Evolutionary conservation across 2,888 invertebrate genomes (phyloP), one percentile per base, ranked within the genome.

Genomic region (Malthinus seriepunctatus): DNA sequence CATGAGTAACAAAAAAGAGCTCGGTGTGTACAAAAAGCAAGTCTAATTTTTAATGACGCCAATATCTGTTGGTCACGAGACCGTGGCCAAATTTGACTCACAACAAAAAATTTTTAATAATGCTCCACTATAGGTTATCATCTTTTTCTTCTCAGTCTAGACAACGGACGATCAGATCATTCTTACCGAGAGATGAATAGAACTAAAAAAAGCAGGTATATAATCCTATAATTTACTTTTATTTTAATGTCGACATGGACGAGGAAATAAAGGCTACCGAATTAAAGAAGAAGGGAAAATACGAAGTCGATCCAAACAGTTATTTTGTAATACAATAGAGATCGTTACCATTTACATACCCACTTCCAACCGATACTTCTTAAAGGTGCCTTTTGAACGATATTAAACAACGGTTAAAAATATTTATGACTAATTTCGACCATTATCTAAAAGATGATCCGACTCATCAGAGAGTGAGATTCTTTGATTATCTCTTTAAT

Each of bases 41-140:
- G 42, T 47, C 57, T 51, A 57, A 57, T 57, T 57, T 48, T 57
- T 57, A 57, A 57, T 52, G 51, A 57, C 51, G 39, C 48, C 57
- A 48, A 52, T 57, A 51, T 51, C 52, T 47, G 51, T 45, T 59
- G 53, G 54, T 54, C 59, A 54, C 53, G 49, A 53, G 59, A 58
- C 55, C 55, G 55, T 55, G 32, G 55, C 55, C 48, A 48, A 55
- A 23, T 23, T 48, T 37, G 58, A 39, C 49, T 44, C 53, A 15
- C 45, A 15, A 58, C 59, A 59, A 59, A 59, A 59, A 59, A 53
- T 37, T 5, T 44, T 59, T 59, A 59, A 59, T 59, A 49, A 53
- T 49, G 44, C 42, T 49, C 53, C 49, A 49, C 52, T 42, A 42
- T 12, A 37, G 33, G 35, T 37, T 45, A 44, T 32, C 45, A 42